phyloP scores from a whole-genome alignment of 2,113 vertebrate genomes.

The Pholis gunnellus region DNA sequence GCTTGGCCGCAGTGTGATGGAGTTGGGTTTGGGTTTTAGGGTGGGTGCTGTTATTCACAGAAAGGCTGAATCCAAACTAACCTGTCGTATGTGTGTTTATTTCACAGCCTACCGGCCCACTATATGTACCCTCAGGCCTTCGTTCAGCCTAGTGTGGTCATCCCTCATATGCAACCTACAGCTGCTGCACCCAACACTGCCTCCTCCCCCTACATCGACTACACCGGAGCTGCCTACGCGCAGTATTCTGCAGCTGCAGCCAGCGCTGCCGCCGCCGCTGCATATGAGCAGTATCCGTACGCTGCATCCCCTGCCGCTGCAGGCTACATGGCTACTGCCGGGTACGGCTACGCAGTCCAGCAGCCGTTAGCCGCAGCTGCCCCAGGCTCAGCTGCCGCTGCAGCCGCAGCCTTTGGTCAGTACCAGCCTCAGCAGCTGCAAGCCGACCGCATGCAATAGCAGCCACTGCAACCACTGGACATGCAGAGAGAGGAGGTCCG shows the following conservation, averaged over 20 bases:
- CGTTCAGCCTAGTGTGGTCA: constrained; percentile 96
- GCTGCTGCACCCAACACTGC: constrained; percentile 87
- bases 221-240: constrained; percentile 95
- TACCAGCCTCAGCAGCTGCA: constrained; percentile 98
- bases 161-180: constrained; percentile 92
- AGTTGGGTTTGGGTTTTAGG: constrained; percentile 70
- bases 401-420: constrained; percentile 92
- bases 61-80: constrained; percentile 36
- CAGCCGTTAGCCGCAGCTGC: constrained; percentile 90
- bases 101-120: constrained; percentile 95
- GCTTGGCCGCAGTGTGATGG: constrained; percentile 77
- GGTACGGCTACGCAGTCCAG: constrained; percentile 94
- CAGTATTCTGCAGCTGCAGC: constrained; percentile 92
- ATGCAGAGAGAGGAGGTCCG: constrained; percentile 47
- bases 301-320: constrained; percentile 92
- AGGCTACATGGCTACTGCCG: constrained; percentile 91
- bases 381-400: constrained; percentile 88
- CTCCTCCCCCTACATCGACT: constrained; percentile 95
- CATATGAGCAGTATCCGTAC: constrained; percentile 96
- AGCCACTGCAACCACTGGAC: constrained; percentile 74
- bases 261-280: constrained; percentile 86
- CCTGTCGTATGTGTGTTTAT: constrained; percentile 57
- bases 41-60: constrained; percentile 56
- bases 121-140: constrained; percentile 99
- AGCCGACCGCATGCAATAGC: constrained; percentile 98